Percentiles rank a stretch among this genome's conserved stretches.
Evolutionary conservation across 2,113 vertebrate species (phyloP).

Genomic region (Emydura subglobosa): DNA sequence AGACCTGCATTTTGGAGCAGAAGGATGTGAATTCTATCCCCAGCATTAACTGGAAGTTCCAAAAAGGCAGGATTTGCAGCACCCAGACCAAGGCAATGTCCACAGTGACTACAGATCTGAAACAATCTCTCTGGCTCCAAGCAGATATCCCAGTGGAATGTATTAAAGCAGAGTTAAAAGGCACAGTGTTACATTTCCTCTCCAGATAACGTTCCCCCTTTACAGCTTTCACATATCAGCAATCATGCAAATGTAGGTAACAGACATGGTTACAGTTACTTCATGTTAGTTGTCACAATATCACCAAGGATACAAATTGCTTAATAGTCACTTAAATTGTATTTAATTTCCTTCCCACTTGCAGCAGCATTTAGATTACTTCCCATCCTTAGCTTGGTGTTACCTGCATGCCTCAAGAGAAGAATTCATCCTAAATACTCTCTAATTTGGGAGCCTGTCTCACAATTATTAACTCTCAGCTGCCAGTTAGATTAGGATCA

Average conservation of each 20-base stretch:
- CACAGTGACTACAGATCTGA: neutral
- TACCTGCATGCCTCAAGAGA: neutral
- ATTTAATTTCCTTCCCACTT: neutral
- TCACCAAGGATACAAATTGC: neutral
- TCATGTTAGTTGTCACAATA: neutral
- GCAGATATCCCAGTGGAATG: neutral
- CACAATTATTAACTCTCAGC: neutral
- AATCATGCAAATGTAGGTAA: neutral
- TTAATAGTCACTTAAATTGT: neutral
- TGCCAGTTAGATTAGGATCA: neutral
- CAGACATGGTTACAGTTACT: neutral
- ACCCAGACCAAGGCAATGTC: neutral
- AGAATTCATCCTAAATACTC: neutral
- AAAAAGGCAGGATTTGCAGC: rapidly evolving
- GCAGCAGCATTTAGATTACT: neutral
- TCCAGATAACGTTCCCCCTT: neutral
- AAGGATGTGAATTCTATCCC: neutral
- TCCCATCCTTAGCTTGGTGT: neutral
- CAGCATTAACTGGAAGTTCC: neutral
- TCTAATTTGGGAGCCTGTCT: neutral
- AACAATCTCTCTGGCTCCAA: neutral
- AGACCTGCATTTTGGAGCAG: neutral
- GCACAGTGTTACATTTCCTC: neutral
- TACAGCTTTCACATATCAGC: neutral
- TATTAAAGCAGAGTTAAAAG: neutral